Conservation (phyloP, 2,113 vertebrate species). For the Callocephalon fimbriatum region DNA sequence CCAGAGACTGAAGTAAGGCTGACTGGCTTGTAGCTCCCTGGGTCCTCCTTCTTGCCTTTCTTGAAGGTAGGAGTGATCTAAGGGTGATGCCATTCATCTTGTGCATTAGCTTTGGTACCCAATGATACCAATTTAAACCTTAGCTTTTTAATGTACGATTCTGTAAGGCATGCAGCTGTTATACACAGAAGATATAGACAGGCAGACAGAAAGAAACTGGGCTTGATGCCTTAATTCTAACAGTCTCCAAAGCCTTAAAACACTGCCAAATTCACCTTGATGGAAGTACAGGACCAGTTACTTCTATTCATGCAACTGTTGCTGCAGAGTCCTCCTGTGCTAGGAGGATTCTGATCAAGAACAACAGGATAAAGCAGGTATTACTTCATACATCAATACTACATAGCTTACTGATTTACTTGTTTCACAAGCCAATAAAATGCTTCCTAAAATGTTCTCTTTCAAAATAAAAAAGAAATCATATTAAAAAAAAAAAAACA, state of each 20-base stretch:
- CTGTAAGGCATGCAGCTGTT: neutral
- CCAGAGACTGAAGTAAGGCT: neutral
- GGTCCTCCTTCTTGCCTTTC: neutral
- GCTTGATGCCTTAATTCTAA: neutral
- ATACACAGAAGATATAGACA: rapidly evolving
- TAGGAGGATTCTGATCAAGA: neutral
- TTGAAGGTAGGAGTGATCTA: neutral
- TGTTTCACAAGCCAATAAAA: neutral
- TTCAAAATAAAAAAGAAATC: neutral
- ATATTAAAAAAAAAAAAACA: neutral
- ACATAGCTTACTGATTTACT: neutral
- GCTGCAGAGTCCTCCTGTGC: neutral
- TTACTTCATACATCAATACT: neutral
- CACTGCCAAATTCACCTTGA: neutral
- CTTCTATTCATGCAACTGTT: neutral
- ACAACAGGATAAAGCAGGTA: neutral
- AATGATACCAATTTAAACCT: rapidly evolving
- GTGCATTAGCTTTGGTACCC: neutral
- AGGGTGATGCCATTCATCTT: neutral
- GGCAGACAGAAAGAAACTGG: neutral
- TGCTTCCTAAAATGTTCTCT: neutral
- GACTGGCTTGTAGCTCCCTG: neutral
- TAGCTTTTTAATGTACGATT: neutral
- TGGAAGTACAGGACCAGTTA: neutral
- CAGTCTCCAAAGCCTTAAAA: neutral